These are phyloP conservation scores for Mustelus asterias DNA, from an alignment of 2,113 vertebrate genomes.

Conservation along the genomic window DNA sequence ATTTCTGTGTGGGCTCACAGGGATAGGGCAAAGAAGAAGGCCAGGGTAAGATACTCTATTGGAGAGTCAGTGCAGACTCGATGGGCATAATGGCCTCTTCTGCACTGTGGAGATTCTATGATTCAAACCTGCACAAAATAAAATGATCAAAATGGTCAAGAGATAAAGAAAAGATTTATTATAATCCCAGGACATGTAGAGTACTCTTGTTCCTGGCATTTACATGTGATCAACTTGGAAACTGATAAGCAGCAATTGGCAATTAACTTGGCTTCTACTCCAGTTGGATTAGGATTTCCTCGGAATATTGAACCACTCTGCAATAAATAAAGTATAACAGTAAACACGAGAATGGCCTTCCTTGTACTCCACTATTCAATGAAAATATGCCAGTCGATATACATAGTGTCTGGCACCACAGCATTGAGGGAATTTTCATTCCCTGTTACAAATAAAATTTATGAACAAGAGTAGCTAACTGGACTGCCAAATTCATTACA, in stretches of 20 bases:
- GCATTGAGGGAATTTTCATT: neutral
- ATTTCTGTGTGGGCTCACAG: no score
- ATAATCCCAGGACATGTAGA: neutral
- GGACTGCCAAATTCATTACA: neutral
- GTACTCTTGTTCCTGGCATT: neutral
- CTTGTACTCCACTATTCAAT: neutral
- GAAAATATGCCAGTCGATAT: neutral
- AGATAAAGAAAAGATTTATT: neutral
- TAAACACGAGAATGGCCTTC: neutral
- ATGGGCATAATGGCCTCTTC: no score
- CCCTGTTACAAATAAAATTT: neutral
- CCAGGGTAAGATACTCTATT: no score
- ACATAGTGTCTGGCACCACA: neutral
- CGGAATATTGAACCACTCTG: neutral
- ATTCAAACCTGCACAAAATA: neutral
- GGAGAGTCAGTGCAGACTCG: no score
- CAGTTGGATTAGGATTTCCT: neutral
- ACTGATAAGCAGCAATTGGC: neutral
- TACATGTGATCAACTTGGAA: neutral
- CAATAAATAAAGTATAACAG: constrained; percentile 7
- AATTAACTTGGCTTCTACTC: neutral
- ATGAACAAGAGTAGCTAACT: neutral
- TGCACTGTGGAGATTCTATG: neutral
- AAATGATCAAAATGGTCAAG: neutral
- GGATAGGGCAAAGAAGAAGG: no score